Evolutionary conservation across 2,113 vertebrate species (phyloP).

Genomic region (Herpailurus yagouaroundi): DNA sequence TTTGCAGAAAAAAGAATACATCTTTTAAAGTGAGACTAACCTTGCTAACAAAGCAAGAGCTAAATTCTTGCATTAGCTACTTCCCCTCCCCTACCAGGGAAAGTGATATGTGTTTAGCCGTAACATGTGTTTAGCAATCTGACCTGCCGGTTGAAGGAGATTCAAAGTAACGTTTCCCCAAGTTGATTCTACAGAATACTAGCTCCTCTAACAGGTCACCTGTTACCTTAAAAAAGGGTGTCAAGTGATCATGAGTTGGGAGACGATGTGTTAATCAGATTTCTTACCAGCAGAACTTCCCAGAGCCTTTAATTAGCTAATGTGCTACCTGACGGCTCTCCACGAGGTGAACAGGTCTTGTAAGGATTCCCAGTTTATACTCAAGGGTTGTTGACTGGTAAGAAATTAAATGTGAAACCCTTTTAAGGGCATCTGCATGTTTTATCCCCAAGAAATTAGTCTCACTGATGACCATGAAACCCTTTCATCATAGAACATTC

Average conservation of each 20-base stretch:
- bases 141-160: not conserved
- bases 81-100: not conserved
- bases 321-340: not conserved
- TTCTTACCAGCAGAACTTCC: not conserved
- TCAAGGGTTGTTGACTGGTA: not conserved
- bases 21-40: not conserved
- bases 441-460: not conserved
- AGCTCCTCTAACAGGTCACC: not conserved
- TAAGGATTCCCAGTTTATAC: not conserved
- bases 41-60: constrained; percentile 11
- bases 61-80: not conserved
- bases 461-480: not conserved
- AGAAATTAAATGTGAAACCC: not conserved
- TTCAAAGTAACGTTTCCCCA: not conserved
- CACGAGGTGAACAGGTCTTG: not conserved
- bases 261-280: not conserved
- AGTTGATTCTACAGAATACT: not conserved
- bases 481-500: not conserved
- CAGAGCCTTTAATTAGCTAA: not conserved
- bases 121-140: not conserved
- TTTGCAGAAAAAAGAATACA: not conserved
- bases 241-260: not conserved
- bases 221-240: constrained; percentile 50
- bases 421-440: not conserved
- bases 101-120: not conserved